Base-by-base conservation (phyloP, 2,888 invertebrate genomes). In the Ecliptopera silaceata region DNA sequence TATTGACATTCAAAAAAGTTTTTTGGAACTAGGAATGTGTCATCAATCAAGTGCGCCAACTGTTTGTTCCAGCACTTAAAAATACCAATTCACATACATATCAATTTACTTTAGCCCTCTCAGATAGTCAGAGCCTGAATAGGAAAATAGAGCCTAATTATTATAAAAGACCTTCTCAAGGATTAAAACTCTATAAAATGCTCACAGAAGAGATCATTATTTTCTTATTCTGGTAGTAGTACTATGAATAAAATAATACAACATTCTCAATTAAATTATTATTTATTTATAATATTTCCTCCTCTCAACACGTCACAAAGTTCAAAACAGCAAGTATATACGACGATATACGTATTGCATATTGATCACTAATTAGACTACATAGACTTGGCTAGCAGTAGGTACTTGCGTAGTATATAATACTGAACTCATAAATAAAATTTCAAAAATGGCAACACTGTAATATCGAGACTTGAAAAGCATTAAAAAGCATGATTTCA, bases 211-310 rank as follows among this genome's bases (percentile, higher is more conserved):
- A n/a, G n/a, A n/a, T n/a, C n/a, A n/a, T n/a, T n/a, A n/a, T n/a
- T n/a, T n/a, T n/a, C n/a, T 8, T 32, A 32, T 12, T 4, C 32
- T 32, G 12, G 32, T 0, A 1, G 13, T 34, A 13, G 5, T 13
- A 1, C 13, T 6, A 12, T 5, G 13, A 15, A 15, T 36, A 2
- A 3, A 77, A 77, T 74, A 76, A 79, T 69, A 81, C 69, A 79
- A 80, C 72, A 75, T 75, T 78, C 72, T 79, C 81, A 76, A 79
- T 84, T 79, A 82, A 85, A 76, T 70, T 79, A 79, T 80, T 82
- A 78, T 81, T 80, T 80, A 79, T 81, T 81, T 74, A 80, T 82
- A 76, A 81, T 86, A 86, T 83, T 80, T 81, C 75, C 81, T 74
- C 83, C 80, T 80, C 80, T 79, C 80, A 79, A 82, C 82, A 82